Evolutionary conservation across 1,140 invertebrate genomes (phyloP).

Genomic region (Pararge aegeria): DNA sequence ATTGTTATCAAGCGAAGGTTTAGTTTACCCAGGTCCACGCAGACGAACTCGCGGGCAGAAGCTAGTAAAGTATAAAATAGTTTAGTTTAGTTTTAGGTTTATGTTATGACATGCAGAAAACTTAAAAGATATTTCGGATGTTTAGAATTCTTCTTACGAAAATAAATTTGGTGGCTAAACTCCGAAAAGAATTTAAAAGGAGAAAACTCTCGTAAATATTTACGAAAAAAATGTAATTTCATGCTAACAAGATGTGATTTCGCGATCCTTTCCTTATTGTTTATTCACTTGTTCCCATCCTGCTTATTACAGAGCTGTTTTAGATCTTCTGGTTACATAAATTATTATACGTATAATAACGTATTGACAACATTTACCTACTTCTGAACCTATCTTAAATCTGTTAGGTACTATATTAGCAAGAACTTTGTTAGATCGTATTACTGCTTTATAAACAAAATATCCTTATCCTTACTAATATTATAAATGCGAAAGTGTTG

Average conservation of each 20-base stretch:
- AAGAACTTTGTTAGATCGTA: too few relatives aligned
- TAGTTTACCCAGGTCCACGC: too few relatives aligned
- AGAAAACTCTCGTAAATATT: conserved; percentile 24
- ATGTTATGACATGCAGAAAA: not conserved
- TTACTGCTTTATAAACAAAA: too few relatives aligned
- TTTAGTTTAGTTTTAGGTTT: too few relatives aligned
- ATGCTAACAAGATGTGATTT: conserved; percentile 25
- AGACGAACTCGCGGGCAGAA: too few relatives aligned
- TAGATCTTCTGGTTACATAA: not conserved
- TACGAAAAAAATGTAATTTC: conserved; percentile 24
- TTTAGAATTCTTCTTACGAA: not conserved
- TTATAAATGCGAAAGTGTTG: too few relatives aligned
- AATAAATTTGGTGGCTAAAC: conserved; percentile 14
- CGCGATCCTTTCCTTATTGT: conserved; percentile 23
- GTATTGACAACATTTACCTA: too few relatives aligned
- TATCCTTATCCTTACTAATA: too few relatives aligned
- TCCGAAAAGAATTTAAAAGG: conserved; percentile 17
- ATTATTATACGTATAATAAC: not conserved
- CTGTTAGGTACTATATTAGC: too few relatives aligned
- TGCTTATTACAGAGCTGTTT: not conserved
- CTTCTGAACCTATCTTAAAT: too few relatives aligned
- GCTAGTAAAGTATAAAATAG: too few relatives aligned
- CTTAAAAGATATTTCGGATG: conserved; percentile 4
- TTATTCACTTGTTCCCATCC: conserved; percentile 21
- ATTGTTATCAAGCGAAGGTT: too few relatives aligned